Evolutionary conservation across 1,140 invertebrate genomes (phyloP).

Genomic region (Atta cephalotes): DNA sequence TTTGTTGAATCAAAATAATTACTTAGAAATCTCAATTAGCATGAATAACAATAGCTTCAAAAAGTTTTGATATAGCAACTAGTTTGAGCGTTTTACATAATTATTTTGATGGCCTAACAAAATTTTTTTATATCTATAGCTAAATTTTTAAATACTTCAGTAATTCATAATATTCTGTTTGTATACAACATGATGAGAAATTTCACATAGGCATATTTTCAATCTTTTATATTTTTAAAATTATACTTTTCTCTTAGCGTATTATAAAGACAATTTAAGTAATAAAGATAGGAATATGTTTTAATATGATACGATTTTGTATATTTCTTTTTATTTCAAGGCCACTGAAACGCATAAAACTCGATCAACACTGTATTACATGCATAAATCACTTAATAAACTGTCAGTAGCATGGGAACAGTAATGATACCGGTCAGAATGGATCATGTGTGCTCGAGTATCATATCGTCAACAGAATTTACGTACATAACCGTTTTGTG

Average conservation of each 20-base stretch:
- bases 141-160: no score
- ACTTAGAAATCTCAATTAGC: no score
- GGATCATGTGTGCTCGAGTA: conserved; percentile 54
- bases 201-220: neutral
- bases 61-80: no score
- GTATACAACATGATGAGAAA: neutral
- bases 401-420: conserved; percentile 28
- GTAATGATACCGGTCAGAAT: conserved; percentile 43
- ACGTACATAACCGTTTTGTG: conserved; percentile 45
- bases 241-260: neutral
- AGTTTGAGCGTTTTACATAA: no score
- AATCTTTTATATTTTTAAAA: neutral
- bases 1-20: no score
- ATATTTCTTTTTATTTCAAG: neutral
- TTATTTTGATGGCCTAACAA: no score
- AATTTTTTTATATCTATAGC: no score
- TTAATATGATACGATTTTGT: neutral
- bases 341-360: neutral
- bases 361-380: neutral
- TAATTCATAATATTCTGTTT: neutral
- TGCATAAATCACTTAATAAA: conserved; percentile 34
- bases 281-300: neutral
- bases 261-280: neutral
- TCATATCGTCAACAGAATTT: conserved; percentile 56
- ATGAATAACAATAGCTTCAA: no score